Evolutionary conservation across 2,888 invertebrate genomes (phyloP), one percentile per base, ranked within the genome.

Genomic region (Drosophila falleni): DNA sequence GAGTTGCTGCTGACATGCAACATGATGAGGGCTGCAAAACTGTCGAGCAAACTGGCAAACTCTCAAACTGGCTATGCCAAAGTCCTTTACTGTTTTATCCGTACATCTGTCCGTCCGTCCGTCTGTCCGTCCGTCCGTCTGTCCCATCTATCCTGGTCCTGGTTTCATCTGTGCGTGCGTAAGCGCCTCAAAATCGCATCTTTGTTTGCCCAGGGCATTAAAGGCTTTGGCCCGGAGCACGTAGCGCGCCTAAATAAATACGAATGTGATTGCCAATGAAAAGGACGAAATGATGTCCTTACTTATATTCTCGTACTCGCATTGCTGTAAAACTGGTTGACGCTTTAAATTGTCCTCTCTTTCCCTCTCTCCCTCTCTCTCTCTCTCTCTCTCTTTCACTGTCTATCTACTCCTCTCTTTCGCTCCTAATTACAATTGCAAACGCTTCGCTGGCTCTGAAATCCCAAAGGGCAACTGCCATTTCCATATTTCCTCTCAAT

Each of bases 171-270:
- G 55, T 78, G 82, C 71, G 82, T 85, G 88, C 75, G 74, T 86
- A 78, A 80, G 81, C 81, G 78, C 78, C 75, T 75, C 65, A 71
- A 81, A 78, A 78, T 89, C 81, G 87, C 87, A 74, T 74, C 79
- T 65, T 84, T 87, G 87, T 87, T 89, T 87, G 81, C 79, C 70
- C 51, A 44, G 42, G 56, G 87, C 83, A 89, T 87, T 89, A 89
- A 88, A 82, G 80, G 89, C 76, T 88, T 89, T 89, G 62, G 66
- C 47, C 47, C 55, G 46, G 62, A 59, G 81, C 80, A 78, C 67
- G 71, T 77, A 73, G 58, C 65, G 51, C 51, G 84, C 84, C 87
- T 86, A 88, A 85, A 79, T 77, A 85, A 88, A 88, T 80, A 88
- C 60, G 59, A 50, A 26, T 35, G 35, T 10, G 26, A 44, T n/a